Evolutionary conservation across 1,140 invertebrate genomes (phyloP), one percentile per base, ranked within the genome.

Genomic region (Neodiprion pinetum): DNA sequence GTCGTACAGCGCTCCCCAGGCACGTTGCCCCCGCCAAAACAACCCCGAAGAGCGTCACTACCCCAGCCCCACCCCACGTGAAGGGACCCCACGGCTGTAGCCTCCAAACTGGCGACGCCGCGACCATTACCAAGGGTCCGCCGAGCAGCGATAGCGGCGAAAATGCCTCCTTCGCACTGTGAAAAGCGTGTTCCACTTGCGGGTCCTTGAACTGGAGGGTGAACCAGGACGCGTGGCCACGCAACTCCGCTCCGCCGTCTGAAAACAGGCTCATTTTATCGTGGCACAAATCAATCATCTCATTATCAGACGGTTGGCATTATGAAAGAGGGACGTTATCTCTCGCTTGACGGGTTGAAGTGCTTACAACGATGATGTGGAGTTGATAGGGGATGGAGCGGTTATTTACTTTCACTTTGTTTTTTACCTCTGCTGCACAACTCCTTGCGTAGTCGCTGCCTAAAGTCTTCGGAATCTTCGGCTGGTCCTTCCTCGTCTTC

Each of bases 351-450:
- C 28, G 28, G 28, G 28, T 40, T 40, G 28, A 40, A 40, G 28
- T 40, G 28, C 28, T 4, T 40, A 5, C 28, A 40, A 40, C 28
- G 28, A 40, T 40, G 28, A 40, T 40, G 28, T 40, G 5, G 28
- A 1, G 5, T 40, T 40, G 5, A 40, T 40, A 5, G 2, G 5
- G 28, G 28, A 40, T 40, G 28, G 28, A 40, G 5, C 28, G 28
- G 28, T 40, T 40, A 40, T 40, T 40, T 40, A 40, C 28, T 40
- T 40, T 40, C 28, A 40, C 28, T 40, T 40, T 91, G 93, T 83
- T 94, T 91, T 50, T 93, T 93, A 89, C 96, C 94, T 84, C 95
- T 91, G 80, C 93, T 95, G 73, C 96, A 93, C 23, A 97, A 90
- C 83, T 97, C 96, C 85, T 95, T 93, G 79, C 93, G 90, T 73